Evolutionary conservation across 2,797 vertebrate genomes (phyloP).

Genomic region (Sebastes cheni): DNA sequence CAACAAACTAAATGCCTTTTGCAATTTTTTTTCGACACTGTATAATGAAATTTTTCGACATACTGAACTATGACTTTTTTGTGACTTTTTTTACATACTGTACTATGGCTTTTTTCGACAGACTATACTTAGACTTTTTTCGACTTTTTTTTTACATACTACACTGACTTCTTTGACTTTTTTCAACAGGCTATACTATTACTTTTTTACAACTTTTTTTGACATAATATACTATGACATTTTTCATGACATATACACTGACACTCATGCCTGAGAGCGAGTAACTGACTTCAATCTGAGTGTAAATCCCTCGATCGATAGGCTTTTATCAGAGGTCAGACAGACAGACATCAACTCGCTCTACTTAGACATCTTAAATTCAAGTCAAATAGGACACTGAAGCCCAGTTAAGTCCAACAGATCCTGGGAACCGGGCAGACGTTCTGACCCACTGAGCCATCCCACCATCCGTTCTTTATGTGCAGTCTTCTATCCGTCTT

Average conservation of each 20-base stretch:
- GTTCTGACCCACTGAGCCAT: slow-evolving; percentile 32
- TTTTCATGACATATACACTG: background rate
- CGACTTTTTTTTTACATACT: too few relatives aligned
- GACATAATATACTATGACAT: too few relatives aligned
- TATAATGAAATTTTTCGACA: too few relatives aligned
- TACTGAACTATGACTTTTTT: too few relatives aligned
- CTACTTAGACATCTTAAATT: slow-evolving; percentile 19
- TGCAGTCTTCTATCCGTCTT: slow-evolving; percentile 29
- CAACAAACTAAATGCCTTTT: too few relatives aligned
- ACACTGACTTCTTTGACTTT: too few relatives aligned
- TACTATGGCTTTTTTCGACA: too few relatives aligned
- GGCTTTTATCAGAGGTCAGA: background rate
- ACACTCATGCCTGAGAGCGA: background rate
- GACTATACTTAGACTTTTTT: too few relatives aligned
- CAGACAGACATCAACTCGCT: background rate
- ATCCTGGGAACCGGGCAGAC: slow-evolving; percentile 37
- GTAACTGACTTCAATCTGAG: background rate
- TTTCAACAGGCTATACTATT: too few relatives aligned
- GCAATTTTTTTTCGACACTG: too few relatives aligned
- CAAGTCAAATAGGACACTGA: background rate
- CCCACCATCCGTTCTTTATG: slow-evolving; percentile 10
- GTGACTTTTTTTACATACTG: too few relatives aligned
- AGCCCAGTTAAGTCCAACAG: background rate
- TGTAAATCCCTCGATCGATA: background rate
- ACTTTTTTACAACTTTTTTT: too few relatives aligned